Base-by-base conservation (phyloP, 2,797 vertebrate species). In the Megaceryle alcyon region DNA sequence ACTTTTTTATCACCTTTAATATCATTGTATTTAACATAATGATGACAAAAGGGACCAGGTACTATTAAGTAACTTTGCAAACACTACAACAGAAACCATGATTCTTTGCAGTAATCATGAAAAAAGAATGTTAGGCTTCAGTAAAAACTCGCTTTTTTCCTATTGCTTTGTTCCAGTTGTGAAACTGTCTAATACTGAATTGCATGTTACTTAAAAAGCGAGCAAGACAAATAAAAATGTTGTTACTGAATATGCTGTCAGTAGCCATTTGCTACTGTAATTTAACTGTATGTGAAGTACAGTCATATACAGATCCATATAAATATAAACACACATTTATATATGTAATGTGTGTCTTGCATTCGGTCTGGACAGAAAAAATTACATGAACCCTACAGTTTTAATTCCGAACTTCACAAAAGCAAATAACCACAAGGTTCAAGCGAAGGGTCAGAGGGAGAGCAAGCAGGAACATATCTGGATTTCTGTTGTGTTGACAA, bases 271-370 rank as follows among this genome's bases (percentile, higher is more conserved):
- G 33, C 48, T 90, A 61, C 28, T 37, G 12, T 26, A 69, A 35
- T 12, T 39, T 60, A 28, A 57, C 53, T 57, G 7, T 21, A 66
- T 19, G 33, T 53, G 17, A 53, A 53, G 22, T 26, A 31, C 54
- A 23, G 65, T 17, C 22, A 33, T 18, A 60, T 6, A 48, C 11
- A 72, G 54, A 23, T 14, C 33, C 26, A n/a, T 14, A 54, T 15
- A 44, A 49, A 35, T 20, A 46, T 6, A 81, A 75, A 15, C 13
- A 60, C 18, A 41, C 4, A 21, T 44, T 78, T 60, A 75, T 19
- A 54, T 0, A 68, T 0, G 0, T 8, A 59, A 63, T 3, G 6
- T 23, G 17, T 9, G 13, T 35, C 53, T 54, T 35, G 3, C 19
- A 19, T 83, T 60, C 28, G 21, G 19, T 8, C 44, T 31, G 26